phyloP scores from a whole-genome alignment of 2,888 invertebrate genomes.

The Latheticus oryzae region DNA sequence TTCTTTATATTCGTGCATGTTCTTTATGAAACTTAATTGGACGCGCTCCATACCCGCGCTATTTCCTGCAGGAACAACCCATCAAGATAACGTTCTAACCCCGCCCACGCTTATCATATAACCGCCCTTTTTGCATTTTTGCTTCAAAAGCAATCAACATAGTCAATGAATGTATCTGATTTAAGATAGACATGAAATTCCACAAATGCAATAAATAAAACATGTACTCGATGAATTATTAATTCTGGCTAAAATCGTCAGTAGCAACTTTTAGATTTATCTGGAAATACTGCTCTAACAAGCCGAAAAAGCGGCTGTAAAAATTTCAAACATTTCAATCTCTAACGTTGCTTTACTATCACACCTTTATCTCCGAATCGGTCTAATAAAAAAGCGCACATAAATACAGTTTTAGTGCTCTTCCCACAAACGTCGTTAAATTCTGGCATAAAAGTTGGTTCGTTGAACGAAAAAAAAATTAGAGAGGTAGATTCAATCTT shows the following conservation, averaged over 20 bases:
- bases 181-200: conserved; percentile 32
- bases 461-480: too few relatives aligned
- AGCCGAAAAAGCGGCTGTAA: conserved; percentile 31
- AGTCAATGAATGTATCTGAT: conserved; percentile 33
- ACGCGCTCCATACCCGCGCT: conserved; percentile 9
- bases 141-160: conserved; percentile 29
- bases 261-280: conserved; percentile 39
- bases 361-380: conserved; percentile 31
- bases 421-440: conserved; percentile 40
- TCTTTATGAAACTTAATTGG: conserved; percentile 16
- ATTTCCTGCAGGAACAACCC: conserved; percentile 23
- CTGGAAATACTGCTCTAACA: conserved; percentile 22
- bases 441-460: conserved; percentile 28
- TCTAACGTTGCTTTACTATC: conserved; percentile 26
- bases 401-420: conserved; percentile 42
- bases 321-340: conserved; percentile 40
- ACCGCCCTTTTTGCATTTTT: conserved; percentile 6
- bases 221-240: too few relatives aligned
- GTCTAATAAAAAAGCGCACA: conserved; percentile 32
- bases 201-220: conserved; percentile 34
- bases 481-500: too few relatives aligned
- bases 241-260: too few relatives aligned
- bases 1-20: background rate
- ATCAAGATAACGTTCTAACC: conserved; percentile 9
- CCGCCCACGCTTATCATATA: conserved; percentile 5